phyloP scores from a whole-genome alignment of 2,113 vertebrate species.

The Sphaerodactylus townsendi region DNA sequence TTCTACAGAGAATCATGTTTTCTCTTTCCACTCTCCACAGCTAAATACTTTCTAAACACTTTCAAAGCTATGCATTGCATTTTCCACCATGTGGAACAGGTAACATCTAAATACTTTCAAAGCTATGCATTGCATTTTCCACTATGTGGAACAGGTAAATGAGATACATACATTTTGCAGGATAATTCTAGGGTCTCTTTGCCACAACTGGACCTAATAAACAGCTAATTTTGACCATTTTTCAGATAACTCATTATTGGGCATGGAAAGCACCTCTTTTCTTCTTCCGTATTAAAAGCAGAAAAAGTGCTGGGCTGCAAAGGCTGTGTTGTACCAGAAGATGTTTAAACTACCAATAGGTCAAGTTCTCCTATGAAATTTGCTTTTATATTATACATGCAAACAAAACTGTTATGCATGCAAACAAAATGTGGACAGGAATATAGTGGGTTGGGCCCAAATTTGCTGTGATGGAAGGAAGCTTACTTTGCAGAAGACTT shows the following conservation, averaged over 20 bases:
- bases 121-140: conserved; percentile 9
- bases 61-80: neutral
- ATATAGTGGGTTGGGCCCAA: too few species aligned
- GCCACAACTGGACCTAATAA: conserved; percentile 42
- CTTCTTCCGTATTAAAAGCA: neutral
- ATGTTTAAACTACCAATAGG: conserved; percentile 37
- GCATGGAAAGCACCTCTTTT: conserved; percentile 20
- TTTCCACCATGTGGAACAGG: conserved; percentile 37
- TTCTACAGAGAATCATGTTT: conserved; percentile 26
- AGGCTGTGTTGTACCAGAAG: conserved; percentile 6
- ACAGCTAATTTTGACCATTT: conserved; percentile 41
- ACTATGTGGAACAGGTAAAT: conserved; percentile 38
- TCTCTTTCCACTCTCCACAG: conserved; percentile 13
- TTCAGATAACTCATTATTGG: conserved; percentile 61
- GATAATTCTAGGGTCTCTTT: conserved; percentile 51
- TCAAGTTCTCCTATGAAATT: conserved; percentile 45
- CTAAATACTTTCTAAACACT: conserved; percentile 42
- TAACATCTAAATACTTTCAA: conserved; percentile 44
- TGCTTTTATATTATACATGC: conserved; percentile 35
- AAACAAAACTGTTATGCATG: neutral
- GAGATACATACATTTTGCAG: conserved; percentile 44
- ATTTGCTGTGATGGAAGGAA: too few species aligned
- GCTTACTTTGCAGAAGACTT: too few species aligned
- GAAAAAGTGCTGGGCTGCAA: conserved; percentile 23
- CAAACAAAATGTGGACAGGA: neutral